A percentile compares a stretch with the other conserved stretches of the same genome.
These are phyloP conservation scores for Antitype chi DNA, from an alignment of 2,888 invertebrate genomes.

Conservation along the genomic window DNA sequence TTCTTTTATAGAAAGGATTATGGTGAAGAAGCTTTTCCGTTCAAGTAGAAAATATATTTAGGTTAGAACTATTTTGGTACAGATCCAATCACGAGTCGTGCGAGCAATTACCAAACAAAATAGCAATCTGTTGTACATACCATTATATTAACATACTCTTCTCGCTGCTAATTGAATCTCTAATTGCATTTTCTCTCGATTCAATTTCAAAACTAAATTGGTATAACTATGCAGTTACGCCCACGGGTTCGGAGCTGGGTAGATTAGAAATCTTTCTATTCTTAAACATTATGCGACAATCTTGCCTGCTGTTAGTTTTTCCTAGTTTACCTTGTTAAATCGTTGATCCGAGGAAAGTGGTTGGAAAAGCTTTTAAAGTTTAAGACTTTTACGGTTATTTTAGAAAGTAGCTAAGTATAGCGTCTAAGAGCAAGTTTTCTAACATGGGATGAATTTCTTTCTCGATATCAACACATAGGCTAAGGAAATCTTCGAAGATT, in stretches of 20 bases:
- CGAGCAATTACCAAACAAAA: background rate
- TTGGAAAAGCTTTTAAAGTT: slow-evolving; percentile 59
- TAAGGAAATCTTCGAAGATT: background rate
- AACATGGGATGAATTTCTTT: background rate
- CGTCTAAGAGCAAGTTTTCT: background rate
- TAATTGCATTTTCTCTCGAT: background rate
- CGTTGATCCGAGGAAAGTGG: slow-evolving; percentile 39
- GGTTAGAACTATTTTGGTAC: background rate
- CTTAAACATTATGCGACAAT: slow-evolving; percentile 22
- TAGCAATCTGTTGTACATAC: background rate
- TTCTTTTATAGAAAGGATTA: background rate
- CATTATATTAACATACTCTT: background rate
- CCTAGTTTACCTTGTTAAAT: slow-evolving; percentile 33
- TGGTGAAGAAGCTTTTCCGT: background rate
- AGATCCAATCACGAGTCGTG: too few species aligned
- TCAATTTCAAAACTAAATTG: background rate
- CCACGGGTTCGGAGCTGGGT: background rate
- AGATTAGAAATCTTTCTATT: slow-evolving; percentile 23
- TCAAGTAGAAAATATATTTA: background rate
- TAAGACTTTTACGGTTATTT: slow-evolving; percentile 29
- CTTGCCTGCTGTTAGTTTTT: slow-evolving; percentile 8
- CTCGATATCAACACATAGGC: background rate
- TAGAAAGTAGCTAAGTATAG: slow-evolving; percentile 14
- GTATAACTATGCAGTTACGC: too few species aligned
- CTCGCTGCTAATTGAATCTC: background rate